Evolutionary conservation across 2,113 vertebrate genomes (phyloP).

Genomic region (Hippotragus niger): DNA sequence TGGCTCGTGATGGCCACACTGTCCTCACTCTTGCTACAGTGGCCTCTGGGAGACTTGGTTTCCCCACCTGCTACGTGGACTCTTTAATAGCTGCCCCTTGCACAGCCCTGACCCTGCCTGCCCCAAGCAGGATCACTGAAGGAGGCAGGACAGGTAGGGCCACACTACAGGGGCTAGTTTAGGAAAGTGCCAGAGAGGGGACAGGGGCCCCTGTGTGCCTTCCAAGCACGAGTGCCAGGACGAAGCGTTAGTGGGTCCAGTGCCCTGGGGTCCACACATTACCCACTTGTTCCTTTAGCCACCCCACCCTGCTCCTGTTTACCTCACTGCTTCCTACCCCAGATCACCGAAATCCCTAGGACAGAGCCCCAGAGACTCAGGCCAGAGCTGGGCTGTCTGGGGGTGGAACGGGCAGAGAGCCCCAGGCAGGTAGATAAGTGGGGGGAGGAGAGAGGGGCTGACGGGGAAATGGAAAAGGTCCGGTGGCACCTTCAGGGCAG

Average conservation of each 20-base stretch:
- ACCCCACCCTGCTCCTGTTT: not conserved
- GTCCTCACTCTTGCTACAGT: accelerated
- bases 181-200: not conserved
- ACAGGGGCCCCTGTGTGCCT: too few species aligned
- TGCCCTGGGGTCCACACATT: accelerated
- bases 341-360: not conserved
- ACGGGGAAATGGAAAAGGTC: not conserved
- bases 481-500: not conserved
- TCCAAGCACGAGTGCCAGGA: accelerated
- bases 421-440: not conserved
- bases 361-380: not conserved
- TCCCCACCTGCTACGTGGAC: not conserved
- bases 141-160: not conserved
- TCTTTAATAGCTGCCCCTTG: not conserved
- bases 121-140: accelerated
- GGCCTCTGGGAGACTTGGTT: not conserved
- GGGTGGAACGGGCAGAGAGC: not conserved
- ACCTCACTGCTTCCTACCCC: not conserved
- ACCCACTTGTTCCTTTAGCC: not conserved
- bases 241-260: not conserved
- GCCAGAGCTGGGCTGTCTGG: not conserved
- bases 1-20: accelerated
- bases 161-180: not conserved
- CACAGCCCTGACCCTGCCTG: not conserved
- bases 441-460: not conserved